Percentiles rank a stretch among this genome's conserved stretches.
phyloP scores from a whole-genome alignment of 2,113 vertebrate genomes.

The Chrysochloris asiatica region DNA sequence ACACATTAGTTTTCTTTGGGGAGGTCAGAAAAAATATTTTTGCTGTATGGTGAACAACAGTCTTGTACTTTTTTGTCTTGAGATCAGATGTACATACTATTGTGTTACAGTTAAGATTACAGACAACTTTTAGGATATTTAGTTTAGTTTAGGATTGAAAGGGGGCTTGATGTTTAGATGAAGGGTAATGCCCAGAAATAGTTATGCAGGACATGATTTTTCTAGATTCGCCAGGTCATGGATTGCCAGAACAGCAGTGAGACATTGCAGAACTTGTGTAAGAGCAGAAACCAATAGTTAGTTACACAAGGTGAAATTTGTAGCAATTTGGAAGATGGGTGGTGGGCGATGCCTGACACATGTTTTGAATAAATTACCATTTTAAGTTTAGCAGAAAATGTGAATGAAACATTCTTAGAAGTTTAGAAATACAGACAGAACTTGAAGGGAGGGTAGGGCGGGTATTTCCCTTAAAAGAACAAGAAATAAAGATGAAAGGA shows the following conservation, averaged over 20 bases:
- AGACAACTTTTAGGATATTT: background rate
- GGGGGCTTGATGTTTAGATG: background rate
- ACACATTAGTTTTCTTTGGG: background rate
- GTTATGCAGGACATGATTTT: conserved; percentile 5
- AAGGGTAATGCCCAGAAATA: conserved; percentile 1
- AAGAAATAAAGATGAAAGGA: background rate
- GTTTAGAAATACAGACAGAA: background rate
- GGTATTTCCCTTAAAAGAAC: background rate
- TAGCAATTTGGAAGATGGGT: background rate
- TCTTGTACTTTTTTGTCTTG: background rate
- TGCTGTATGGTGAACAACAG: background rate
- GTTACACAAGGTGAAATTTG: conserved; percentile 17
- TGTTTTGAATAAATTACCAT: background rate
- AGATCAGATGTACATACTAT: background rate
- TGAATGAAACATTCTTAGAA: background rate
- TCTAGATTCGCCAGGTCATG: background rate
- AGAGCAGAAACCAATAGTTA: background rate
- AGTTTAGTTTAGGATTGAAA: background rate
- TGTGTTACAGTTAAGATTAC: background rate
- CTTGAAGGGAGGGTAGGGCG: background rate
- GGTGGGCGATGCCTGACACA: background rate
- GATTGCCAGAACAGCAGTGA: background rate
- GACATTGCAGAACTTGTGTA: background rate
- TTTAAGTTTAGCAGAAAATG: background rate
- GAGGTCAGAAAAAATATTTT: background rate